Evolutionary conservation across 2,797 vertebrate species (phyloP).

Genomic region (Hippocampus kuda): DNA sequence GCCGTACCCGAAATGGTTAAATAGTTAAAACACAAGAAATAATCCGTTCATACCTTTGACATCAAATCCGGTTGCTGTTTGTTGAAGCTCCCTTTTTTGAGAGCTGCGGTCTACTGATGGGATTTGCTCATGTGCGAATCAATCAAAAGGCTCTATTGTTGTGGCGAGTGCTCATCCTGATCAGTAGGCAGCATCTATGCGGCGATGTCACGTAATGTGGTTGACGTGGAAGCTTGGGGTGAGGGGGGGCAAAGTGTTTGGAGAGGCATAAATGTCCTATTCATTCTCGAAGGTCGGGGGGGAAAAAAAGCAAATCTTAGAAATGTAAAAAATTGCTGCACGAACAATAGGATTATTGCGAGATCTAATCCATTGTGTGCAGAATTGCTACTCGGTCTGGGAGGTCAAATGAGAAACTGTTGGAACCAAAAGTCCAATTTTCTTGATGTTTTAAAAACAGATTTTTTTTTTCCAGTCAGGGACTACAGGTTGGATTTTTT

Average conservation of each 20-base stretch:
- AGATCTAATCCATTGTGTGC: neutral
- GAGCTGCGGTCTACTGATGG: slow-evolving; percentile 22
- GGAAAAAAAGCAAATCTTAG: neutral
- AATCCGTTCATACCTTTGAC: neutral
- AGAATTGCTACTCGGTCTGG: neutral
- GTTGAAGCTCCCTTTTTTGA: slow-evolving; percentile 11
- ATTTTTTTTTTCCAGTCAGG: too few species aligned
- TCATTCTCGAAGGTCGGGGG: neutral
- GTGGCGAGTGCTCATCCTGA: slow-evolving; percentile 30
- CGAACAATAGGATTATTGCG: neutral
- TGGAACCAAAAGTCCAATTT: neutral
- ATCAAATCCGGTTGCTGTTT: slow-evolving; percentile 17
- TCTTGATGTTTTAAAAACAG: too few species aligned
- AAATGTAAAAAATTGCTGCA: neutral
- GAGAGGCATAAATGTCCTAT: neutral
- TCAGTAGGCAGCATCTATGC: slow-evolving; percentile 35
- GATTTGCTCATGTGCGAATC: slow-evolving; percentile 29
- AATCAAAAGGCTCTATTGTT: slow-evolving; percentile 46
- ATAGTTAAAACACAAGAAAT: neutral
- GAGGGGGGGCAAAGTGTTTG: neutral
- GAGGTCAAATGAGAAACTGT: neutral
- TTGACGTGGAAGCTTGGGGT: slow-evolving; percentile 33
- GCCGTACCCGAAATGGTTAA: too few species aligned
- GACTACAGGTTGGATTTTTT: too few species aligned
- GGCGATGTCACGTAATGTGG: slow-evolving; percentile 55